Percentiles rank a stretch among this genome's conserved stretches.
Evolutionary conservation across 2,797 vertebrate genomes (phyloP).

Genomic region (Nyctibius grandis): DNA sequence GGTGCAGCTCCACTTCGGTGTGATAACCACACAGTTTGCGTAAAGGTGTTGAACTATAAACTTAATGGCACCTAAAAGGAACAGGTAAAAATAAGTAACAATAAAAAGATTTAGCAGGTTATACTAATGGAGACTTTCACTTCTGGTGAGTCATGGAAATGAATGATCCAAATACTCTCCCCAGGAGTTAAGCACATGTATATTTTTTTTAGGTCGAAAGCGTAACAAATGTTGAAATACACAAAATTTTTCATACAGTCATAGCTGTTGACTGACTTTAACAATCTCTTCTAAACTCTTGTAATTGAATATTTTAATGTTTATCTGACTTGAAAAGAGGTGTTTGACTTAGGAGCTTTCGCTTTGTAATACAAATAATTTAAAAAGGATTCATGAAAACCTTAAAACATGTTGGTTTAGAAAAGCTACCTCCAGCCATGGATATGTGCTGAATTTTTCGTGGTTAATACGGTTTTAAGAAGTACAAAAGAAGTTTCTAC

Average conservation of each 20-base stretch:
- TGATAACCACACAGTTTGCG: background rate
- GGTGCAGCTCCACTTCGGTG: accelerated
- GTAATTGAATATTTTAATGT: background rate
- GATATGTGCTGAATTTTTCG: background rate
- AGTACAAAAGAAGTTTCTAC: background rate
- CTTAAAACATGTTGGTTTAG: background rate
- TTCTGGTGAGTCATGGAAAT: background rate
- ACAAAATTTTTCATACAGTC: background rate
- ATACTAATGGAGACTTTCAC: background rate
- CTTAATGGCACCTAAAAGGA: background rate
- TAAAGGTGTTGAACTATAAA: background rate
- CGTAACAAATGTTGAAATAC: background rate
- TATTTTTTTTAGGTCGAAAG: background rate
- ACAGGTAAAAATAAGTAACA: background rate
- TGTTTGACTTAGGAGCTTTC: background rate
- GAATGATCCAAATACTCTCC: background rate
- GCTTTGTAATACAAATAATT: background rate
- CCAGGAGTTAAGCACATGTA: background rate
- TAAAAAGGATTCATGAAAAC: background rate
- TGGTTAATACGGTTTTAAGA: background rate
- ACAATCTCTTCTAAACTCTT: background rate
- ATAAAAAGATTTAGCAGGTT: background rate
- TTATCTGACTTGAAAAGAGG: background rate
- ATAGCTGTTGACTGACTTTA: background rate
- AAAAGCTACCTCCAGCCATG: background rate